Evolutionary conservation across 2,113 vertebrate genomes (phyloP).

Genomic region (Anolis sagrei): DNA sequence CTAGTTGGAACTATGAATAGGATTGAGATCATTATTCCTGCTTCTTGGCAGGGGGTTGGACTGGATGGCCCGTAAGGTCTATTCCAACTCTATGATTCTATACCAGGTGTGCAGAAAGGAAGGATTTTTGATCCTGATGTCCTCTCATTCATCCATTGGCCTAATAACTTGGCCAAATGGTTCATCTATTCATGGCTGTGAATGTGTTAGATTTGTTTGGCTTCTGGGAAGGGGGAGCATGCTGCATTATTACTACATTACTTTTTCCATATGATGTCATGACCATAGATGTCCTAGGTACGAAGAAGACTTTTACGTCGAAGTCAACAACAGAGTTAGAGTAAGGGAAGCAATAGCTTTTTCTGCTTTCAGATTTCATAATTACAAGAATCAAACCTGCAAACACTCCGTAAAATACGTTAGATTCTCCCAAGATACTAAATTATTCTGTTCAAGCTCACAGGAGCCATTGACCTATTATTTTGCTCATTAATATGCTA

Average conservation of each 20-base stretch:
- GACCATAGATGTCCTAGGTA: conserved; percentile 57
- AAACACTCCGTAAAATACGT: background rate
- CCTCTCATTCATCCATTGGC: too few species aligned
- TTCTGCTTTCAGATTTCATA: background rate
- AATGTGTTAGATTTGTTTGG: background rate
- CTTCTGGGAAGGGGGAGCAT: background rate
- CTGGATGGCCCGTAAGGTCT: too few species aligned
- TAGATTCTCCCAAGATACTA: conserved; percentile 34
- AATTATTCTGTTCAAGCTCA: conserved; percentile 51
- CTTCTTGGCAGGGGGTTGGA: too few species aligned
- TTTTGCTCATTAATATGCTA: conserved; percentile 58
- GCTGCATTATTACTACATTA: conserved; percentile 29
- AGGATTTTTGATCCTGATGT: background rate
- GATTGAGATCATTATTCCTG: too few species aligned
- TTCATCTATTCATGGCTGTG: background rate
- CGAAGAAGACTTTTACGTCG: conserved; percentile 53
- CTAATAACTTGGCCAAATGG: background rate
- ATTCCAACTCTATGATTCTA: too few species aligned
- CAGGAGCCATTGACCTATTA: conserved; percentile 57
- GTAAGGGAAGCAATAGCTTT: conserved; percentile 40
- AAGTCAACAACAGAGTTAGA: background rate
- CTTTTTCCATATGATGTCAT: conserved; percentile 53
- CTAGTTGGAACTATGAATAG: too few species aligned
- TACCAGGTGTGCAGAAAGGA: background rate
- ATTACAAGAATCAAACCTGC: background rate